Conservation (phyloP, 2,797 vertebrate genomes). For the Hypotaenidia philippensis region DNA sequence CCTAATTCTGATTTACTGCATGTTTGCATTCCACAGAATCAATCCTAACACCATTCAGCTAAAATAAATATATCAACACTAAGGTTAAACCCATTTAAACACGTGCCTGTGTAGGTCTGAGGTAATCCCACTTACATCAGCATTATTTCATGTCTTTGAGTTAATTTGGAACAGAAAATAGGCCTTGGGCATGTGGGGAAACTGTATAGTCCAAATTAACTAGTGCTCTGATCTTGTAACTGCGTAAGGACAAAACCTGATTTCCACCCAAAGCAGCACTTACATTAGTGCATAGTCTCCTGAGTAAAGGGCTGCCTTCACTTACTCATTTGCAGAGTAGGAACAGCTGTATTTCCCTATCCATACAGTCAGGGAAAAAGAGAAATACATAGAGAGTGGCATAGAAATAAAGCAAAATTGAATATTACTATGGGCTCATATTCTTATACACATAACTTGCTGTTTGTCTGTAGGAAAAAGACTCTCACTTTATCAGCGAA, state of each 20-base stretch:
- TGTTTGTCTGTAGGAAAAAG: not conserved
- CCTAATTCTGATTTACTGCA: not conserved
- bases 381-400: not conserved
- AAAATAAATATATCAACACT: not conserved
- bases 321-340: not conserved
- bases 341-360: not conserved
- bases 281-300: not conserved
- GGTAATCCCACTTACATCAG: conserved; percentile 1
- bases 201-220: conserved; percentile 4
- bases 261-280: not conserved
- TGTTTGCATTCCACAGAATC: not conserved
- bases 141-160: not conserved
- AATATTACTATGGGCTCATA: not conserved
- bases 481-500: not conserved
- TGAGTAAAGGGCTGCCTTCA: not conserved
- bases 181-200: conserved; percentile 23
- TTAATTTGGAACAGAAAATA: conserved; percentile 40
- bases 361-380: not conserved
- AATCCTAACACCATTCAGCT: not conserved
- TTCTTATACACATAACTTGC: not conserved
- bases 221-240: not conserved
- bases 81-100: not conserved
- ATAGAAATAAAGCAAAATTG: not conserved
- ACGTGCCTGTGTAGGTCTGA: not conserved
- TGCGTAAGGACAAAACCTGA: not conserved